Base-by-base conservation (phyloP, 1,140 invertebrate genomes). In the Procambarus clarkii region DNA sequence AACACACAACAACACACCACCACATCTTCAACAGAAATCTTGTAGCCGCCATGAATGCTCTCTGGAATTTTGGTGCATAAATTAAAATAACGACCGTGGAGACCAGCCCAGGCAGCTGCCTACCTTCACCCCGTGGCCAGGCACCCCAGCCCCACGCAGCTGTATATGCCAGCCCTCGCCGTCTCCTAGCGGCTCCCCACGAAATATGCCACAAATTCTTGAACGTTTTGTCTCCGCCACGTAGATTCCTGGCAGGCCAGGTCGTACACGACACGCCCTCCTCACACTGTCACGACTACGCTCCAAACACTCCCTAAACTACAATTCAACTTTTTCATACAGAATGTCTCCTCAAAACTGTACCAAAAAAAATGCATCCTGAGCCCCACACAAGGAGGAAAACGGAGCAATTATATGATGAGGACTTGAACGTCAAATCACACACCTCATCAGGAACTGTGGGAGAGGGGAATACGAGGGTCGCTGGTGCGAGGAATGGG, bases 161-260 rank as follows among this genome's bases (percentile, higher is more conserved):
- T 85, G 82, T 46, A n/a, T n/a, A 60, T 74, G 82, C 82, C 82
- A n/a, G 69, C 34, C 81, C 81, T 58, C 54, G n/a, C n/a, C n/a
- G 15, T 74, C 82, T 24, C 45, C 13, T 2, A 77, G 85, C 85
- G 18, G 50, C 81, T 24, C 46, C 50, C 86, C 86, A 87, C 76
- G 86, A 87, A 87, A 87, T 87, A 87, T 87, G 86, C 86, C 76
- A 78, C 86, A 44, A 78, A 87, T 87, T 87, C 86, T 87, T 87
- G 15, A 80, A 24, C 76, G 86, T 79, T 87, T 79, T 87, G 86
- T 87, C 58, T 50, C 24, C 64, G 44, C 69, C 83, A 86, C 13
- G 69, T 86, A 74, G 50, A 79, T 79, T 79, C 71, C 86, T 79
- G 58, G 64, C 50, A 77, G 84, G 84, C 84, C 84, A 86, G 24